phyloP scores from a whole-genome alignment of 2,113 vertebrate species.

The Tupaia tana region DNA sequence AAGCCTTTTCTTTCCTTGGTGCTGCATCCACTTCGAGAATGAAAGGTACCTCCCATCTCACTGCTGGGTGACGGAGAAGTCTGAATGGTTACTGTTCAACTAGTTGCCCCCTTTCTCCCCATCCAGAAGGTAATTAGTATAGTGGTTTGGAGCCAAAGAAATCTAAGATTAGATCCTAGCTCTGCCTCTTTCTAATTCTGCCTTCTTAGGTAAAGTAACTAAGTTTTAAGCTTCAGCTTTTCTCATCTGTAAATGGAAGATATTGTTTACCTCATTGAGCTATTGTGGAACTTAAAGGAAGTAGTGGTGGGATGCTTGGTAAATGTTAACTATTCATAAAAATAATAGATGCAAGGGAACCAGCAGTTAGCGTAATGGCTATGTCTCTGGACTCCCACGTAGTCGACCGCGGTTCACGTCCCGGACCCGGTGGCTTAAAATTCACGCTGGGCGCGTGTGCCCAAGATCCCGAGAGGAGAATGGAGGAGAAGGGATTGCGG shows the following conservation, averaged over 20 bases:
- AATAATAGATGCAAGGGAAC: not conserved
- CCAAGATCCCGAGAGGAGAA: too few relatives aligned
- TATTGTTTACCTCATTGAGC: not conserved
- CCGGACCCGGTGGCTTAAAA: too few relatives aligned
- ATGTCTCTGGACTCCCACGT: too few relatives aligned
- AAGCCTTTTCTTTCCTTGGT: not conserved
- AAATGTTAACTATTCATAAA: slow-evolving; percentile 40
- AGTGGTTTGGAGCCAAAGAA: not conserved
- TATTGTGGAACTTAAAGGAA: slow-evolving; percentile 16
- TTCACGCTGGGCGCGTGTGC: too few relatives aligned
- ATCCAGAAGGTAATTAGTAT: not conserved
- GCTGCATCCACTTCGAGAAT: not conserved
- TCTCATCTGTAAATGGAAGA: not conserved
- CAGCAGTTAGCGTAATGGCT: too few relatives aligned
- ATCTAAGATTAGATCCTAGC: not conserved
- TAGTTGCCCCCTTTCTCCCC: not conserved
- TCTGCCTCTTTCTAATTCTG: not conserved
- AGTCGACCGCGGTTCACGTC: too few relatives aligned
- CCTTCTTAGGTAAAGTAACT: not conserved
- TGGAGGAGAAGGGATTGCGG: too few relatives aligned
- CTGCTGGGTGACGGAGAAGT: not conserved
- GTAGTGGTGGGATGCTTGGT: not conserved
- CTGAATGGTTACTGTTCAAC: not conserved
- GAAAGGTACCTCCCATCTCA: not conserved
- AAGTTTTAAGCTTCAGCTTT: not conserved